These are phyloP conservation scores for Plusia festucae DNA, from an alignment of 2,888 invertebrate species.

Conservation along the genomic window DNA sequence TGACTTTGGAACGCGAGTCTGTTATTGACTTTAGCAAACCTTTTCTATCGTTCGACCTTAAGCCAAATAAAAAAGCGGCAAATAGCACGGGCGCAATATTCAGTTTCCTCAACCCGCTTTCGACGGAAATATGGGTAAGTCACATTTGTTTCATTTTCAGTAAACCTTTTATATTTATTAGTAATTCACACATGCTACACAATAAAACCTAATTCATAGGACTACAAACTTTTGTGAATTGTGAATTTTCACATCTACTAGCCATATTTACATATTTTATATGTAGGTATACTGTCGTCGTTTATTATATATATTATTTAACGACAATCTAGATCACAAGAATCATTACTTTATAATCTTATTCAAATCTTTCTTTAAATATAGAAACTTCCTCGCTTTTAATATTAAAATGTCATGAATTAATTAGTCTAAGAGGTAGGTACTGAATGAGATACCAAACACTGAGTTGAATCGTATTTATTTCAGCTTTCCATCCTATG, in stretches of 20 bases:
- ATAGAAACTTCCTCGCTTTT: neutral
- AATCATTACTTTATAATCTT: neutral
- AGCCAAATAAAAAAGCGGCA: constrained; percentile 96
- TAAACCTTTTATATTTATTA: neutral
- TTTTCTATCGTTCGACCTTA: constrained; percentile 98
- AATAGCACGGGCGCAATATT: constrained; percentile 96
- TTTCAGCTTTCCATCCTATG: constrained; percentile 92
- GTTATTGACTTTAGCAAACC: constrained; percentile 99
- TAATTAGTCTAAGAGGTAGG: neutral
- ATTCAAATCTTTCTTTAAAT: neutral
- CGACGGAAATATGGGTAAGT: constrained; percentile 96
- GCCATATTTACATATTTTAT: no score
- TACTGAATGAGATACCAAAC: constrained; percentile 29
- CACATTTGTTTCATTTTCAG: neutral
- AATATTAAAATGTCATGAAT: neutral
- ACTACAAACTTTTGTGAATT: no score
- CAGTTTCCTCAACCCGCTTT: constrained; percentile 91
- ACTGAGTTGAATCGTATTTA: constrained; percentile 20
- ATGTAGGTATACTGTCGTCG: no score
- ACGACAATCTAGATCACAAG: no score
- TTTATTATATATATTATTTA: no score
- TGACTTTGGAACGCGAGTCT: constrained; percentile 97
- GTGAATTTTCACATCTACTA: no score
- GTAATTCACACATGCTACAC: neutral
- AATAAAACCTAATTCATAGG: no score